Conservation (phyloP, 2,113 vertebrate species). For the Sylvia atricapilla region DNA sequence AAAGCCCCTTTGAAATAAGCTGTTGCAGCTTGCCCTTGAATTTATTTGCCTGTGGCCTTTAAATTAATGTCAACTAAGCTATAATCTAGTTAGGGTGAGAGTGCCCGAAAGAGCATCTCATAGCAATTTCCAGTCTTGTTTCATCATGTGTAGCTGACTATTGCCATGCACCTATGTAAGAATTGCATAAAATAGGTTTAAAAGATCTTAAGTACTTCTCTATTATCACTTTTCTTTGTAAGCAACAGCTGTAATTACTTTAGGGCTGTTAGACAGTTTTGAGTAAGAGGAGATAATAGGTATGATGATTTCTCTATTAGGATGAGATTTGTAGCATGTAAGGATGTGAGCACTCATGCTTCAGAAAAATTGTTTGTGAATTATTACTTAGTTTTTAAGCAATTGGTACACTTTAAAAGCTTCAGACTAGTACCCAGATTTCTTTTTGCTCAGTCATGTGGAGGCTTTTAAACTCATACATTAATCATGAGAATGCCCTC, state of each 20-base stretch:
- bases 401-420: not conserved
- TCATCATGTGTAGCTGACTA: not conserved
- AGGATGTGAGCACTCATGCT: not conserved
- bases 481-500: not conserved
- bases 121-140: not conserved
- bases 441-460: not conserved
- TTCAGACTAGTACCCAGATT: not conserved
- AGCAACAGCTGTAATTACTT: not conserved
- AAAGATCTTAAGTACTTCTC: not conserved
- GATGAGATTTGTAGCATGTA: not conserved
- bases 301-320: not conserved
- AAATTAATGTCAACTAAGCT: constrained; percentile 15
- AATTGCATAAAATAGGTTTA: not conserved
- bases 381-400: not conserved
- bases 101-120: not conserved
- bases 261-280: not conserved
- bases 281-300: not conserved
- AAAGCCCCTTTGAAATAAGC: not conserved
- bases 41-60: not conserved
- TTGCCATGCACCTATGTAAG: not conserved
- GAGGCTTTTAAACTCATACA: not conserved
- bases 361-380: not conserved
- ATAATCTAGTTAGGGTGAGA: not conserved
- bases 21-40: constrained; percentile 25
- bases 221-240: not conserved